phyloP scores from a whole-genome alignment of 2,888 invertebrate genomes.

The Ptilodon capucinus region DNA sequence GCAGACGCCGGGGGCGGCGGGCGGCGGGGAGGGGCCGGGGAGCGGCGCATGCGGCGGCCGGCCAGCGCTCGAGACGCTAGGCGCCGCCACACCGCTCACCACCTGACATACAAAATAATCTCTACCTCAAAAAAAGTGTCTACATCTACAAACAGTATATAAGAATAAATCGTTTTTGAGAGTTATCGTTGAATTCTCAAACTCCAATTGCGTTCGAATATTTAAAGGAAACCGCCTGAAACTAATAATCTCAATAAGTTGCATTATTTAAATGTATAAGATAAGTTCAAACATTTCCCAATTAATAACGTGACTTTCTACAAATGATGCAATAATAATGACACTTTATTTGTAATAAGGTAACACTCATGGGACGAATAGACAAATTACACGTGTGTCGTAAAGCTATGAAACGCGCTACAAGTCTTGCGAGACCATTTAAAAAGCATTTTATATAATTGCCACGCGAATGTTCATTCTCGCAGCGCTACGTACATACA shows the following conservation, averaged over 20 bases:
- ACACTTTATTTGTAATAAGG: not conserved
- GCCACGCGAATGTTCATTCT: slow-evolving; percentile 49
- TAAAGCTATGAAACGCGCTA: slow-evolving; percentile 13
- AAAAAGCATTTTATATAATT: slow-evolving; percentile 54
- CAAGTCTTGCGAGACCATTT: slow-evolving; percentile 44
- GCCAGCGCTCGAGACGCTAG: slow-evolving; percentile 46
- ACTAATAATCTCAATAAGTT: too few relatives aligned
- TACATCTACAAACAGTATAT: too few relatives aligned
- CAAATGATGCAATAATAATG: not conserved
- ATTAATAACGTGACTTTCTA: too few relatives aligned
- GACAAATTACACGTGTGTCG: not conserved
- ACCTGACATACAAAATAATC: slow-evolving; percentile 48
- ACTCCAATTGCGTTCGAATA: too few relatives aligned
- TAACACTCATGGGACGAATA: not conserved
- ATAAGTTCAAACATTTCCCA: too few relatives aligned
- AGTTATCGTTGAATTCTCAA: too few relatives aligned
- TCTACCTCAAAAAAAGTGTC: not conserved
- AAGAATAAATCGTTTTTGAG: too few relatives aligned
- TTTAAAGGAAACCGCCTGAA: too few relatives aligned
- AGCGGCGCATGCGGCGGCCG: slow-evolving; percentile 41
- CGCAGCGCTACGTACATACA: slow-evolving; percentile 53
- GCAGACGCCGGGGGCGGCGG: slow-evolving; percentile 41
- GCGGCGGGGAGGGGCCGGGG: slow-evolving; percentile 39
- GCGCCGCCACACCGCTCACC: slow-evolving; percentile 80
- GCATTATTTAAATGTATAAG: too few relatives aligned